Percentiles rank a stretch among this genome's conserved stretches.
These are phyloP conservation scores for Megalops atlanticus DNA, from an alignment of 2,113 vertebrate species.

Conservation along the genomic window DNA sequence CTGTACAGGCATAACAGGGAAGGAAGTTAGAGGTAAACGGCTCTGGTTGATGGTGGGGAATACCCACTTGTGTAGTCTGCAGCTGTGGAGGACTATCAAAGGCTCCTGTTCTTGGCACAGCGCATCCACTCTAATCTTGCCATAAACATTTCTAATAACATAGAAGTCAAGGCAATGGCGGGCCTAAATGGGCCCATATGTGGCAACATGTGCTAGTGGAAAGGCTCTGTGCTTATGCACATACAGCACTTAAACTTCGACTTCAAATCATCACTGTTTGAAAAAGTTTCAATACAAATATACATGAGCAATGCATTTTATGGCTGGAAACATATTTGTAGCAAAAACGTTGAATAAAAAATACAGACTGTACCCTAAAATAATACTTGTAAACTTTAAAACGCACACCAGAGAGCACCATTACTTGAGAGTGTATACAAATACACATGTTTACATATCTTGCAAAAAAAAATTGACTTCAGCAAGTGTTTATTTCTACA, in stretches of 20 bases:
- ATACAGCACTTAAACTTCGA: background rate
- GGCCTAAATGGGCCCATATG: background rate
- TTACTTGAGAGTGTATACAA: conserved; percentile 2
- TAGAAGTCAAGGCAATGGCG: conserved; percentile 1
- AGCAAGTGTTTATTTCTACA: background rate
- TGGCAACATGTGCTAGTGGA: background rate
- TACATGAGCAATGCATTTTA: too few relatives aligned
- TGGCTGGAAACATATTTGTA: too few relatives aligned
- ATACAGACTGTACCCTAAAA: too few relatives aligned
- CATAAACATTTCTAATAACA: conserved; percentile 18
- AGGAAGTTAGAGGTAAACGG: background rate
- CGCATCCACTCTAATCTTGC: background rate
- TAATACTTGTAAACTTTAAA: too few relatives aligned
- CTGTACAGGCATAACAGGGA: background rate
- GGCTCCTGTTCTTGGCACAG: background rate
- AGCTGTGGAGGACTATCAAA: background rate
- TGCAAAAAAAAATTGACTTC: background rate
- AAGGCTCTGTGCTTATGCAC: background rate
- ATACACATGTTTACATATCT: too few relatives aligned
- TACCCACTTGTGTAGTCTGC: too few relatives aligned
- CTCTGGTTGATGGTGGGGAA: background rate
- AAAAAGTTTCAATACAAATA: too few relatives aligned
- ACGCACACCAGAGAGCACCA: background rate
- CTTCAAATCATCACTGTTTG: background rate
- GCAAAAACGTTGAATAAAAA: too few relatives aligned